These are phyloP conservation scores for Chirona hameri DNA, from an alignment of 2,888 invertebrate species.

Conservation along the genomic window DNA sequence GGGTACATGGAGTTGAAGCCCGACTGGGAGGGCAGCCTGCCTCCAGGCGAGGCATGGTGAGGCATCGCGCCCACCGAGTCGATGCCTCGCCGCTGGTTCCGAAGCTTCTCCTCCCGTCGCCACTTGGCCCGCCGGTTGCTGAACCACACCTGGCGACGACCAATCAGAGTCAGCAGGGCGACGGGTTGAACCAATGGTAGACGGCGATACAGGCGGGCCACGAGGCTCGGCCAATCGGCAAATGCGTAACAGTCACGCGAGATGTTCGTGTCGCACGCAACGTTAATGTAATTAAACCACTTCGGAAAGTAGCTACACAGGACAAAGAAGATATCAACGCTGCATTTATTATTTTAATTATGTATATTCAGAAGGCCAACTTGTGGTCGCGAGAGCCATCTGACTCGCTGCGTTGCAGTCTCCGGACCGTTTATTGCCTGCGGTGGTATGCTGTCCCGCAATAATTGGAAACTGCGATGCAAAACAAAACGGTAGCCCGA, in stretches of 20 bases:
- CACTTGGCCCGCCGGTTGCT: constrained; percentile 98
- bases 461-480: too few species aligned
- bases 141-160: constrained; percentile 87
- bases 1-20: constrained; percentile 94
- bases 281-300: background rate
- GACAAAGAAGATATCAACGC: too few species aligned
- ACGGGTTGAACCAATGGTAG: constrained; percentile 1
- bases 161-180: constrained; percentile 35
- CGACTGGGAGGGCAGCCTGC: constrained; percentile 63
- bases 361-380: too few species aligned
- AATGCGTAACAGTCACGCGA: background rate
- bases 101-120: constrained; percentile 96
- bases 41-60: constrained; percentile 53
- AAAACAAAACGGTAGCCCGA: too few species aligned
- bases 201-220: background rate
- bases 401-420: background rate
- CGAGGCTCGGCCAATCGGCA: background rate
- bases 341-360: too few species aligned
- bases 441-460: background rate
- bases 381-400: too few species aligned
- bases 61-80: constrained; percentile 44
- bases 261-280: background rate
- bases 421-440: background rate
- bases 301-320: too few species aligned
- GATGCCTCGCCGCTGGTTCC: constrained; percentile 71